Percentiles rank a stretch among this genome's conserved stretches.
Evolutionary conservation across 2,797 vertebrate species (phyloP).

Genomic region (Thalassophryne amazonica): DNA sequence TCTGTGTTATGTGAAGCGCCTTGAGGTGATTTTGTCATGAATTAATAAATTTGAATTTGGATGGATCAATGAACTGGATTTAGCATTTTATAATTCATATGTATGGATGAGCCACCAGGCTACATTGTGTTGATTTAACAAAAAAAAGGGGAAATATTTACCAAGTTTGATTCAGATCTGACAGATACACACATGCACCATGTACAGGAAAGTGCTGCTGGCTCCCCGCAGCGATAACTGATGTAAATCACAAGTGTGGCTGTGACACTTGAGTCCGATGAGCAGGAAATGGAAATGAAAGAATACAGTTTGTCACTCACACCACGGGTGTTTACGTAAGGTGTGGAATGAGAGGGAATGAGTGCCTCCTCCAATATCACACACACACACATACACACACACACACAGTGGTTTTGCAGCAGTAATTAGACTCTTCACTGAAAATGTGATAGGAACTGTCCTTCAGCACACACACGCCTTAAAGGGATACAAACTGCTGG

Average conservation of each 20-base stretch:
- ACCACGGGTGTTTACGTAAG: conserved; percentile 31
- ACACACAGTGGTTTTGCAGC: conserved; percentile 46
- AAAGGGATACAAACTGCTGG: conserved; percentile 15
- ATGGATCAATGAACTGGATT: no score
- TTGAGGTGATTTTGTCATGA: no score
- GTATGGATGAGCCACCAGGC: neutral
- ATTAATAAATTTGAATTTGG: no score
- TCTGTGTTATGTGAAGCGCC: no score
- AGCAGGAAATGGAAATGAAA: conserved; percentile 50
- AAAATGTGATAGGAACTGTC: conserved; percentile 7
- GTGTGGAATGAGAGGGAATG: conserved; percentile 31
- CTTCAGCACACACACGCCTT: conserved; percentile 7
- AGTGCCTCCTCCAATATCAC: conserved; percentile 29
- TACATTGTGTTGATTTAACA: neutral
- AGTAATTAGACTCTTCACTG: conserved; percentile 33
- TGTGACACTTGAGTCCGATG: conserved; percentile 24
- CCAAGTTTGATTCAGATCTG: conserved; percentile 32
- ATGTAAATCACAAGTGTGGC: conserved; percentile 24
- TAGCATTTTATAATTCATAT: no score
- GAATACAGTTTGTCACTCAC: conserved; percentile 53
- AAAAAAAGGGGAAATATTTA: conserved; percentile 17
- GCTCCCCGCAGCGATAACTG: conserved; percentile 29
- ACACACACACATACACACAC: conserved; percentile 10
- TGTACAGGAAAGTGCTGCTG: conserved; percentile 9
- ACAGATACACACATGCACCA: conserved; percentile 14